Evolutionary conservation across 2,113 vertebrate species (phyloP).

Genomic region (Chrysemys picta): DNA sequence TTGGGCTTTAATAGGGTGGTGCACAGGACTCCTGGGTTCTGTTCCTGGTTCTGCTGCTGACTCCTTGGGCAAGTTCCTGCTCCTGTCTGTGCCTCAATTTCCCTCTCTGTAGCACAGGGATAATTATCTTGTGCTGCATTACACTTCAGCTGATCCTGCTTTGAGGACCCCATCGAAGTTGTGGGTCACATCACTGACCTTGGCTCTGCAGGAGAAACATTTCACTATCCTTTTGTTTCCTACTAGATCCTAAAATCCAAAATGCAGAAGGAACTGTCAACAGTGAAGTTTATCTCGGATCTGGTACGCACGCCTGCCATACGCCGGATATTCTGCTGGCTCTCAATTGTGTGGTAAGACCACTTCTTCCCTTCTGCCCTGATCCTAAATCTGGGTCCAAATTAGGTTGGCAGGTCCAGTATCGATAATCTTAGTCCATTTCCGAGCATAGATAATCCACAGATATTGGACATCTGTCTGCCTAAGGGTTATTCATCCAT

Average conservation of each 20-base stretch:
- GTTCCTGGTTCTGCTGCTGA: neutral
- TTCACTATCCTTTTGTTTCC: neutral
- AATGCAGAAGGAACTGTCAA: conserved; percentile 79
- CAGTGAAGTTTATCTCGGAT: too few relatives aligned
- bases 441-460: neutral
- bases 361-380: neutral
- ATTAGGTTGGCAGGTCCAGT: neutral
- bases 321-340: conserved; percentile 77
- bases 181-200: neutral
- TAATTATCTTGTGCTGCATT: neutral
- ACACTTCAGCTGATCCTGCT: too few relatives aligned
- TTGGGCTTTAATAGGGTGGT: neutral
- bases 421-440: neutral
- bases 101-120: neutral
- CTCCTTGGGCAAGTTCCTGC: neutral
- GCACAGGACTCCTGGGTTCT: neutral
- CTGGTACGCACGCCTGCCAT: conserved; percentile 72
- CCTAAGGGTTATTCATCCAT: neutral
- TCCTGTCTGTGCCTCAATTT: neutral
- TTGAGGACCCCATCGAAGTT: neutral
- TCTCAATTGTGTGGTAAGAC: conserved; percentile 77
- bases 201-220: neutral
- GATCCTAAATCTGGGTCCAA: neutral
- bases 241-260: conserved; percentile 68
- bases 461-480: neutral